These are phyloP conservation scores for Lithosia quadra DNA, from an alignment of 2,888 invertebrate species.

Conservation along the genomic window DNA sequence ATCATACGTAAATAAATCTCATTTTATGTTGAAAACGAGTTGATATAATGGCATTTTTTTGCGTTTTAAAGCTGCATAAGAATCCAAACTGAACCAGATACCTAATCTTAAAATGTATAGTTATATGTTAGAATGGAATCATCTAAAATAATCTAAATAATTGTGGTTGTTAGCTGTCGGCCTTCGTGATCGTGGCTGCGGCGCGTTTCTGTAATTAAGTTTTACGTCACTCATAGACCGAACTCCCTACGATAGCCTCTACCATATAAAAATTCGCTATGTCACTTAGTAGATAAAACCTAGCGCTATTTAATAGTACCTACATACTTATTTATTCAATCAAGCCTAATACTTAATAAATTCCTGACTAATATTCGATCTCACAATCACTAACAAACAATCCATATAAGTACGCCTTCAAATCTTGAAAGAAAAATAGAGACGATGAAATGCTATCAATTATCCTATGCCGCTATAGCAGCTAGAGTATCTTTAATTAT, in stretches of 20 bases:
- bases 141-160: slow-evolving; percentile 80
- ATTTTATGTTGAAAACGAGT: slow-evolving; percentile 81
- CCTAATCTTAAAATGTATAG: slow-evolving; percentile 71
- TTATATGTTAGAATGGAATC: slow-evolving; percentile 71
- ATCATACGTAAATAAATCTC: slow-evolving; percentile 84
- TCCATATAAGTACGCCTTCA: neutral
- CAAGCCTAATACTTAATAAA: slow-evolving; percentile 28
- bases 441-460: neutral
- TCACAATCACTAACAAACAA: neutral
- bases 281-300: slow-evolving; percentile 67
- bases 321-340: slow-evolving; percentile 38
- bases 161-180: slow-evolving; percentile 79
- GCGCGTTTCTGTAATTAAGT: slow-evolving; percentile 84
- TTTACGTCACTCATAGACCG: slow-evolving; percentile 83
- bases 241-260: slow-evolving; percentile 83
- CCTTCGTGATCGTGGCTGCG: slow-evolving; percentile 77
- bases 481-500: neutral
- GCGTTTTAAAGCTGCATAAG: slow-evolving; percentile 66
- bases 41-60: slow-evolving; percentile 74
- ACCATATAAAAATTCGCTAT: slow-evolving; percentile 74
- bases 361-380: slow-evolving; percentile 9
- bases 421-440: neutral
- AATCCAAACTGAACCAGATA: slow-evolving; percentile 69
- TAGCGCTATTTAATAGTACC: slow-evolving; percentile 43
- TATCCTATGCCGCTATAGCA: neutral